These are phyloP conservation scores for Osmerus eperlanus DNA, from an alignment of 2,113 vertebrate genomes.

Conservation along the genomic window DNA sequence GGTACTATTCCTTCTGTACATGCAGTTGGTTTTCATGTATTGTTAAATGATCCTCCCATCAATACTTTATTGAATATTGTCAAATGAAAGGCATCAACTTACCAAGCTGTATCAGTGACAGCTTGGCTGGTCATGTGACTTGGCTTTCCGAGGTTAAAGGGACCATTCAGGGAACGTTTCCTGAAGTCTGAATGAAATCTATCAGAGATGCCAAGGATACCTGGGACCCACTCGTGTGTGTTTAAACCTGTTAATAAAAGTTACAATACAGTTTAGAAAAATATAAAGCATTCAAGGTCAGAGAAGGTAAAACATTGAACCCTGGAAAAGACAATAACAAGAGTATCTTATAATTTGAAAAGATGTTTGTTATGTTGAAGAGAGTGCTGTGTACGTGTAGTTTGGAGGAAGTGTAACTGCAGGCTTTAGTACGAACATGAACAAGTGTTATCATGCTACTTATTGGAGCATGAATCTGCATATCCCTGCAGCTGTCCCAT, in stretches of 20 bases:
- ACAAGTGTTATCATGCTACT: not conserved
- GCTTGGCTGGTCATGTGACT: not conserved
- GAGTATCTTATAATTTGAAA: no score
- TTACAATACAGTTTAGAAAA: no score
- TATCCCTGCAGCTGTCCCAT: not conserved
- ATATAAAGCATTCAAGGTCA: no score
- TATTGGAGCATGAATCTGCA: not conserved
- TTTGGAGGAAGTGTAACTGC: not conserved
- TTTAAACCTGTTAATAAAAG: no score
- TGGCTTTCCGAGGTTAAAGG: not conserved
- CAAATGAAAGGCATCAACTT: not conserved
- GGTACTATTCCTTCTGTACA: not conserved
- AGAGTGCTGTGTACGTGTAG: no score
- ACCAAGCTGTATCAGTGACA: not conserved
- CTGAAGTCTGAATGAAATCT: not conserved
- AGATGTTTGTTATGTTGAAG: no score
- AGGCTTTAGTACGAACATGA: not conserved
- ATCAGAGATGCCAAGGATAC: not conserved
- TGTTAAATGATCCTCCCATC: not conserved
- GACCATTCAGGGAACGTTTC: not conserved
- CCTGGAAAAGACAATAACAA: no score
- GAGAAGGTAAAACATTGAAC: no score
- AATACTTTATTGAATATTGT: not conserved
- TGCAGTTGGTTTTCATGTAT: not conserved
- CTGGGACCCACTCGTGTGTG: not conserved